Conservation (phyloP, 1,140 invertebrate genomes). For the Halotydeus destructor region DNA sequence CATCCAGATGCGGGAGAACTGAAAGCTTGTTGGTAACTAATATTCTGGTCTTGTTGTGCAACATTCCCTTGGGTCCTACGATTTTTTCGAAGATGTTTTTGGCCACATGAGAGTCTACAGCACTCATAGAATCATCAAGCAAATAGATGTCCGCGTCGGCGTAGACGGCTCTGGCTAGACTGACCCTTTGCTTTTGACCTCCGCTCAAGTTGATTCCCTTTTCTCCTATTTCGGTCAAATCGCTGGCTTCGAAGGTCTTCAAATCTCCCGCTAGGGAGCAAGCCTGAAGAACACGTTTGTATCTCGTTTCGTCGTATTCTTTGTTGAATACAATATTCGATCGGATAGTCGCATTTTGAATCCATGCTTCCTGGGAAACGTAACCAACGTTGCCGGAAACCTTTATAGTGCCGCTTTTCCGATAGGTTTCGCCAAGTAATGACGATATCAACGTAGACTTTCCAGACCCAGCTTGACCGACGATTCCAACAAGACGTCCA, state of each 20-base stretch:
- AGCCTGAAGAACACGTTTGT: constrained; percentile 21
- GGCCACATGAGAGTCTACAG: constrained; percentile 72
- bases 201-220: constrained; percentile 26
- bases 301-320: constrained; percentile 16
- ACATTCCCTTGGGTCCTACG: constrained; percentile 43
- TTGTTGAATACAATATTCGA: constrained; percentile 32
- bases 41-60: constrained; percentile 59
- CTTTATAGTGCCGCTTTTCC: not conserved
- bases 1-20: constrained; percentile 56
- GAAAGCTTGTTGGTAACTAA: constrained; percentile 65
- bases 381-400: constrained; percentile 22
- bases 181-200: constrained; percentile 22
- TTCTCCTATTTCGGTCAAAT: constrained; percentile 32
- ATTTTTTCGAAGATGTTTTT: constrained; percentile 61
- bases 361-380: constrained; percentile 35
- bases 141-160: constrained; percentile 51
- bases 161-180: constrained; percentile 22
- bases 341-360: constrained; percentile 28
- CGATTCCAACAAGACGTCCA: constrained; percentile 23
- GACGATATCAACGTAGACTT: constrained; percentile 26
- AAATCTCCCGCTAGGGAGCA: constrained; percentile 19
- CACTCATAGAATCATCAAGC: constrained; percentile 77
- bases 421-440: constrained; percentile 21
- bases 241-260: constrained; percentile 21
- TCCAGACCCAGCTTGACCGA: constrained; percentile 29